These are phyloP conservation scores for Malurus elegans DNA, from an alignment of 2,113 vertebrate genomes.

Conservation along the genomic window DNA sequence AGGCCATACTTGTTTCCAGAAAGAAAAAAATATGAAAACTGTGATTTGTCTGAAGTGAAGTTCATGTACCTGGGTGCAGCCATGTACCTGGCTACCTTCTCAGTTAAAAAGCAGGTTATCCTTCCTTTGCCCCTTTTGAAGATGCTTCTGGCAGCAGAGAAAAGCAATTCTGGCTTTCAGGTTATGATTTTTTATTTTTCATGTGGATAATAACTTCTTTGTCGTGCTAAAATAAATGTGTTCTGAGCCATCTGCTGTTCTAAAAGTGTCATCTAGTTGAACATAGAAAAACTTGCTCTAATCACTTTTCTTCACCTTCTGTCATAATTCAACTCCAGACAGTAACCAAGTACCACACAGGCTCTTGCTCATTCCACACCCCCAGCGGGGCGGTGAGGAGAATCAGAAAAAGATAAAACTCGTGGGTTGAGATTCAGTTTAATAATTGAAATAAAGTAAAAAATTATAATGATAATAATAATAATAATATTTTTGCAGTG, in stretches of 20 bases:
- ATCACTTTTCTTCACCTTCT: background rate
- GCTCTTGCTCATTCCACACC: background rate
- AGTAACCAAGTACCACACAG: background rate
- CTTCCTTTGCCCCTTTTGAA: background rate
- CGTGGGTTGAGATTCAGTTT: background rate
- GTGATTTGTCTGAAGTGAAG: background rate
- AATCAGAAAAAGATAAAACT: background rate
- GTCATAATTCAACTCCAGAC: background rate
- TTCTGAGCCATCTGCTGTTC: background rate
- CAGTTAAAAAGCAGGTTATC: background rate
- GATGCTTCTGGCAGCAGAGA: background rate
- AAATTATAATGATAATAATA: rapidly evolving
- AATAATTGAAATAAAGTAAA: background rate
- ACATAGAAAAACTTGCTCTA: background rate
- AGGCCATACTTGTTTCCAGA: background rate
- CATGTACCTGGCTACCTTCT: background rate
- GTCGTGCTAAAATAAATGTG: background rate
- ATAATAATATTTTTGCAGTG: background rate
- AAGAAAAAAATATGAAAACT: background rate
- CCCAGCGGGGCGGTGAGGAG: background rate
- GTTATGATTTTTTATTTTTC: background rate
- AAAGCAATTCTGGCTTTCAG: background rate
- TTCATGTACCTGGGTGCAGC: background rate
- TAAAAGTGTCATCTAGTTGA: background rate
- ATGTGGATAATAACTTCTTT: background rate